These are phyloP conservation scores for Matsumyia berberina DNA, from an alignment of 2,888 invertebrate species.

Conservation along the genomic window DNA sequence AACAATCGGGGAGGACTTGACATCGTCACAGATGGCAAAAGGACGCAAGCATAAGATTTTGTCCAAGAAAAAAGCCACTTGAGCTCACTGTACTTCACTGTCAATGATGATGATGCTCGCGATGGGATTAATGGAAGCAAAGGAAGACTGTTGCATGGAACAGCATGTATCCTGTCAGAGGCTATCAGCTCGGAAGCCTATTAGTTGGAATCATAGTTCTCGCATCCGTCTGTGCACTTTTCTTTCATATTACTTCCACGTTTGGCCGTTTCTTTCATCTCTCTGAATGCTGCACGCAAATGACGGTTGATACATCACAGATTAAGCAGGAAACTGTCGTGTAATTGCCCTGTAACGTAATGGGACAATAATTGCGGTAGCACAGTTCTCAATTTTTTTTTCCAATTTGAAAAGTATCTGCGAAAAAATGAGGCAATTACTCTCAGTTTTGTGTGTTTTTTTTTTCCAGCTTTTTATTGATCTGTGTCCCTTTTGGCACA, in stretches of 20 bases:
- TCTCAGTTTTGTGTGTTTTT: conserved; percentile 17
- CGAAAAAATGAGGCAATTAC: conserved; percentile 70
- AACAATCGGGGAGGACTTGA: no score
- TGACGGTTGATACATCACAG: conserved; percentile 59
- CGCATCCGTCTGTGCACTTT: conserved; percentile 25
- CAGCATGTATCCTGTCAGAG: conserved; percentile 69
- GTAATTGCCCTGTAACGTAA: conserved; percentile 58
- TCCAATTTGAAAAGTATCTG: conserved; percentile 54
- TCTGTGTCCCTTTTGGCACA: conserved; percentile 16
- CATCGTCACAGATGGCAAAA: no score
- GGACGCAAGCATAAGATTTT: neutral
- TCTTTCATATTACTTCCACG: conserved; percentile 14
- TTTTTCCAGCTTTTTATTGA: conserved; percentile 61
- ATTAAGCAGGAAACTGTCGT: conserved; percentile 59
- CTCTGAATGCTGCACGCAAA: conserved; percentile 53
- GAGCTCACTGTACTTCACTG: neutral
- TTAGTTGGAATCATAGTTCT: conserved; percentile 40
- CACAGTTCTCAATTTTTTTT: conserved; percentile 26
- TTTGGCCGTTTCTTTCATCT: conserved; percentile 10
- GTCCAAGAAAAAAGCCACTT: neutral
- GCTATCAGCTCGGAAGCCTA: conserved; percentile 60
- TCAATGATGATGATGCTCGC: neutral
- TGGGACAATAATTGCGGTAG: conserved; percentile 28
- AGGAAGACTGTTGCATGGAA: conserved; percentile 48
- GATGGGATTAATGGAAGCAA: neutral